Conservation (phyloP, 2,113 vertebrate species). For the Syngnathus typhle region DNA sequence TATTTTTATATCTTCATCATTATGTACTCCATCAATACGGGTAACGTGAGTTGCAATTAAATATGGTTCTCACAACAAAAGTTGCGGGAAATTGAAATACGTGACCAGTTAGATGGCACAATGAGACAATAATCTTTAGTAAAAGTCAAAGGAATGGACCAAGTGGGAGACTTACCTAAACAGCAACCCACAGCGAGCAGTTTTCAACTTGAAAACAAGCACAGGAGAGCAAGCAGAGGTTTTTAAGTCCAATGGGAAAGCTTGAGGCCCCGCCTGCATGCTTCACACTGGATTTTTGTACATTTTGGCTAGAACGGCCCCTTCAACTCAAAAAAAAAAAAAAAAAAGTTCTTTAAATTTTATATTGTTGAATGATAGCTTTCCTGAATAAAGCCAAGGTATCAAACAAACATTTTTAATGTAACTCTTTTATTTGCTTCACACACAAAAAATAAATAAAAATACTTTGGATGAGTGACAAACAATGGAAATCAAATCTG, state of each 20-base stretch:
- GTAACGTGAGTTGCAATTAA: background rate
- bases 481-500: no score
- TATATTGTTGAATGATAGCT: background rate
- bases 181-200: constrained; percentile 24
- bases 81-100: background rate
- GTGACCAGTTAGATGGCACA: background rate
- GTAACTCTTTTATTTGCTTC: background rate
- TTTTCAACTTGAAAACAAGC: constrained; percentile 37
- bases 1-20: background rate
- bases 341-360: no score
- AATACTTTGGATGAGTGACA: background rate
- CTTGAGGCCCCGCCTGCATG: constrained; percentile 53
- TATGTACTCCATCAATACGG: background rate
- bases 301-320: no score
- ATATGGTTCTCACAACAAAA: background rate
- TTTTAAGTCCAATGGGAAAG: constrained; percentile 38
- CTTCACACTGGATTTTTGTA: constrained; percentile 1
- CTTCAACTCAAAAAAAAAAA: no score
- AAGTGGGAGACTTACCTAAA: constrained; percentile 48
- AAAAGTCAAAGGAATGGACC: background rate
- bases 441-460: background rate
- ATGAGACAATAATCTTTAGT: background rate
- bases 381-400: background rate
- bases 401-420: background rate
- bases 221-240: constrained; percentile 18